Evolutionary conservation across 2,113 vertebrate species (phyloP).

Genomic region (Trochalopteron elliotii): DNA sequence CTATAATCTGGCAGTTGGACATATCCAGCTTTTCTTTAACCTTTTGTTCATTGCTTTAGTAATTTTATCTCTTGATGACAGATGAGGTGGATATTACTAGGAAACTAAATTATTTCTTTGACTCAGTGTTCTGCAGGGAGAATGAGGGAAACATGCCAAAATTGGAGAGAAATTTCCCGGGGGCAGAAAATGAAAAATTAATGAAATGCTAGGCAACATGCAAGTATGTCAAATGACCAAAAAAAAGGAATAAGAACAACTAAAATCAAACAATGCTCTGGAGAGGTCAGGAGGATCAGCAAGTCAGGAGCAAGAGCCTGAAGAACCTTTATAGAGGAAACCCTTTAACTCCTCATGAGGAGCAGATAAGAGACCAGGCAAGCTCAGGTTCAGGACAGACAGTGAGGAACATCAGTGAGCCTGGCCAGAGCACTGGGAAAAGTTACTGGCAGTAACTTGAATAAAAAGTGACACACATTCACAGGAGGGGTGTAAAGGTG

Average conservation of each 20-base stretch:
- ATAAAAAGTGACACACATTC: background rate
- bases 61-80: slow-evolving; percentile 70
- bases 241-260: slow-evolving; percentile 16
- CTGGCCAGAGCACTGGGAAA: background rate
- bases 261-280: background rate
- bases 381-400: background rate
- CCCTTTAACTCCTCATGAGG: background rate
- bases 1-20: background rate
- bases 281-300: background rate
- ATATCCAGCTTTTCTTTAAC: slow-evolving; percentile 37
- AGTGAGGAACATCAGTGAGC: background rate
- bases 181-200: slow-evolving; percentile 68
- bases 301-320: background rate
- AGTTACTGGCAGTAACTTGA: background rate
- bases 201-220: slow-evolving; percentile 55
- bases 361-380: background rate
- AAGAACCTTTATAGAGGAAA: background rate
- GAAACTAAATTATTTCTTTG: slow-evolving; percentile 67
- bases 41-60: slow-evolving; percentile 63
- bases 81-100: slow-evolving; percentile 67
- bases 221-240: slow-evolving; percentile 14
- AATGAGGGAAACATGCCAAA: slow-evolving; percentile 46
- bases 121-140: slow-evolving; percentile 49
- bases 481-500: background rate
- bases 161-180: slow-evolving; percentile 54